Evolutionary conservation across 2,888 invertebrate genomes (phyloP).

Genomic region (Adela reaumurella): DNA sequence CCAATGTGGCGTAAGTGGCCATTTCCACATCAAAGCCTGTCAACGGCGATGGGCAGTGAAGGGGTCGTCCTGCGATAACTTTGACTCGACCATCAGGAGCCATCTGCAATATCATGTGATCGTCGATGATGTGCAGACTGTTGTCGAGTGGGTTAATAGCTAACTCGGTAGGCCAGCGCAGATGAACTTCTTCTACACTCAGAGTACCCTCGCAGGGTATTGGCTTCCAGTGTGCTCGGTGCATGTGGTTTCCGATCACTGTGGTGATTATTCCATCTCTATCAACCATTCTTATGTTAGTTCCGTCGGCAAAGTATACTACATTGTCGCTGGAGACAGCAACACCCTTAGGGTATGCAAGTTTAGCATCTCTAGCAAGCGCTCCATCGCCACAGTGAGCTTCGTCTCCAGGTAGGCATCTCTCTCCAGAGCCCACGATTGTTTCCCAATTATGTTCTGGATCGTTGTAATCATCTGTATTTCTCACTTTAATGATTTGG

Average conservation of each 20-base stretch:
- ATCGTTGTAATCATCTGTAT: slow-evolving; percentile 76
- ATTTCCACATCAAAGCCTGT: slow-evolving; percentile 79
- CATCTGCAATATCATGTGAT: slow-evolving; percentile 90
- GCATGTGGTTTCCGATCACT: slow-evolving; percentile 89
- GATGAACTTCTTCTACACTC: slow-evolving; percentile 88
- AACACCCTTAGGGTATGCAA: slow-evolving; percentile 95
- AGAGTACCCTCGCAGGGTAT: slow-evolving; percentile 89
- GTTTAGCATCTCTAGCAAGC: slow-evolving; percentile 85
- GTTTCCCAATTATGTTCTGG: slow-evolving; percentile 94
- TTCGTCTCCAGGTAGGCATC: slow-evolving; percentile 90
- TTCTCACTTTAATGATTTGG: slow-evolving; percentile 85
- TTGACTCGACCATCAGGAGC: slow-evolving; percentile 88
- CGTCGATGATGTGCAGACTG: slow-evolving; percentile 92
- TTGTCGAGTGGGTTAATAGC: slow-evolving; percentile 93
- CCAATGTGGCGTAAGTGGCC: slow-evolving; percentile 86
- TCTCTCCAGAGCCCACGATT: slow-evolving; percentile 90
- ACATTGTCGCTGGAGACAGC: slow-evolving; percentile 91
- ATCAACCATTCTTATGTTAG: slow-evolving; percentile 90
- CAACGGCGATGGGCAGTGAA: slow-evolving; percentile 85
- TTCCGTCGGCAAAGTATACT: slow-evolving; percentile 93
- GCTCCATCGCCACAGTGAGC: slow-evolving; percentile 96
- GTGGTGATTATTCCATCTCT: slow-evolving; percentile 90
- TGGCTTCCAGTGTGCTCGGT: slow-evolving; percentile 90
- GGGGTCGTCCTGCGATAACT: slow-evolving; percentile 88
- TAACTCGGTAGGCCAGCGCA: slow-evolving; percentile 95